Percentiles rank a stretch among this genome's conserved stretches.
Conservation (phyloP, 2,888 invertebrate genomes). For the Zaprionus bogoriensis region DNA sequence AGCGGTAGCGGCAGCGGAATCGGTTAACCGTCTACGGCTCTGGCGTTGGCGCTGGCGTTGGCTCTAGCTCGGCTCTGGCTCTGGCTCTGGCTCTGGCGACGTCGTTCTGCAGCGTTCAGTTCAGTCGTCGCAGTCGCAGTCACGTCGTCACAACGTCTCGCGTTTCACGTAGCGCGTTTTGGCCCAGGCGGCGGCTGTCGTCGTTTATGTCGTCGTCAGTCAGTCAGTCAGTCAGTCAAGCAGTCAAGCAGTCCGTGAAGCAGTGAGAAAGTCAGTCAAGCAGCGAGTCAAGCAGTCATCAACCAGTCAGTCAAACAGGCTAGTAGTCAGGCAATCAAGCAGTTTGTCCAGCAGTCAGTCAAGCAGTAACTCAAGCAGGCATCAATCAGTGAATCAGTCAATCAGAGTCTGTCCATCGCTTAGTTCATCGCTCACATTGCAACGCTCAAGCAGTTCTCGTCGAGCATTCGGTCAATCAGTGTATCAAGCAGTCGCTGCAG, state of each 20-base stretch:
- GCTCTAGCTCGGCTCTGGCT: conserved; percentile 4
- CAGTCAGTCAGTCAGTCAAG: conserved; percentile 14
- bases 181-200: conserved; percentile 59
- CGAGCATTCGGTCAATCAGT: not conserved
- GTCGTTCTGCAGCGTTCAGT: conserved; percentile 62
- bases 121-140: conserved; percentile 77
- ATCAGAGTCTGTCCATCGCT: too few relatives aligned
- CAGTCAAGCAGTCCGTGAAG: not conserved
- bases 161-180: conserved; percentile 57
- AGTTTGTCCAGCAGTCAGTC: not conserved
- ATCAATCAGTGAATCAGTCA: not conserved
- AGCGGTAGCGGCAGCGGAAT: too few relatives aligned
- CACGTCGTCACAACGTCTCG: conserved; percentile 76
- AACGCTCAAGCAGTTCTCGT: conserved; percentile 4
- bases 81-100: conserved; percentile 21
- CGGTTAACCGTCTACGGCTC: too few relatives aligned
- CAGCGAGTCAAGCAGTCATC: conserved; percentile 26
- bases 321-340: not conserved
- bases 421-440: too few relatives aligned
- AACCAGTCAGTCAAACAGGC: not conserved
- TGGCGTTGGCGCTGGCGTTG: not conserved
- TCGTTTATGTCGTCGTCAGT: conserved; percentile 51
- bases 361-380: not conserved
- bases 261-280: conserved; percentile 14
- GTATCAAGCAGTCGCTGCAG: too few relatives aligned